These are phyloP conservation scores for Nannoperca australis DNA, from an alignment of 2,797 vertebrate genomes.

Conservation along the genomic window DNA sequence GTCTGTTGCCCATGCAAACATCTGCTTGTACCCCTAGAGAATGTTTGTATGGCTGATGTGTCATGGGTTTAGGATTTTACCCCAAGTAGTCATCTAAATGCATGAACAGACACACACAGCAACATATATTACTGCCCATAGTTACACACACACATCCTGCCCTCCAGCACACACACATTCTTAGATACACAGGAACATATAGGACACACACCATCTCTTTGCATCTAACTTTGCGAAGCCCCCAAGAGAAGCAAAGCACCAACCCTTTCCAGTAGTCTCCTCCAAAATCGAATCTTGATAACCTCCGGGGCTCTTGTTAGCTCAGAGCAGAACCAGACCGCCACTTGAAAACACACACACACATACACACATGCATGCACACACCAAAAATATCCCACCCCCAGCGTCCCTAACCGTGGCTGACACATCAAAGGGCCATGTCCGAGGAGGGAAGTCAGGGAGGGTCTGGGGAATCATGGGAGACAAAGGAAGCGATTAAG, in stretches of 20 bases:
- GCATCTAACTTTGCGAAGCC: constrained; percentile 16
- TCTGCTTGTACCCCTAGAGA: constrained; percentile 83
- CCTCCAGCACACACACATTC: constrained; percentile 31
- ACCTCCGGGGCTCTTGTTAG: constrained; percentile 77
- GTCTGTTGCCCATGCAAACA: constrained; percentile 86
- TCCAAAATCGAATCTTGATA: constrained; percentile 66
- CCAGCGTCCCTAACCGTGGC: constrained; percentile 83
- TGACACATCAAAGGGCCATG: constrained; percentile 94
- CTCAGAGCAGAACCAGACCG: constrained; percentile 75
- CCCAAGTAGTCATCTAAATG: constrained; percentile 17
- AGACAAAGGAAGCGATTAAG: constrained; percentile 98
- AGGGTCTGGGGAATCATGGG: constrained; percentile 92
- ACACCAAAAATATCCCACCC: constrained; percentile 77
- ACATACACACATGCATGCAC: constrained; percentile 58
- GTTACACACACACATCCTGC: constrained; percentile 32
- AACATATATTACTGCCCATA: constrained; percentile 32
- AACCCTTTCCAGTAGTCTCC: constrained; percentile 53
- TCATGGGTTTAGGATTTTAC: constrained; percentile 48
- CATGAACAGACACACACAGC: constrained; percentile 26
- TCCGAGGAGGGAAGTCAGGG: constrained; percentile 90
- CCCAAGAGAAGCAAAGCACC: constrained; percentile 34
- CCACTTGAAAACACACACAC: constrained; percentile 68
- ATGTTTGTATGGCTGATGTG: constrained; percentile 55
- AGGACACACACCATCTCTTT: constrained; percentile 24
- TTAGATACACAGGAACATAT: constrained; percentile 5